Base-by-base conservation (phyloP, 2,888 invertebrate genomes). In the Priocnemis perturbator region DNA sequence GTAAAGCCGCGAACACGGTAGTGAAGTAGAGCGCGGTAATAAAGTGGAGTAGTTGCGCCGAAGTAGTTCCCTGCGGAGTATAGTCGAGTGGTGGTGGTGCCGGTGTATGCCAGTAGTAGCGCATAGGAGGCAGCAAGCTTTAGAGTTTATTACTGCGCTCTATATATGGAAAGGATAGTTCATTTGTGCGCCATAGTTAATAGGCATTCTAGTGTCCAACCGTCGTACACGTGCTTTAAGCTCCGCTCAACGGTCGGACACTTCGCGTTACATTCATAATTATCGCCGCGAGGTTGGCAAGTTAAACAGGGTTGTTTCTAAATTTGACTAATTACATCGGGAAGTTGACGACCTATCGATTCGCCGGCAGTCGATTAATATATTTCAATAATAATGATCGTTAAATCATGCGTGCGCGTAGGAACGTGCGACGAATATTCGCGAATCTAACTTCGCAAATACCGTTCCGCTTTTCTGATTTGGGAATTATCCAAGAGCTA, bases 21-120 rank as follows among this genome's bases (percentile, higher is more conserved):
- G 71, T 64, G 77, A 76, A 72, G 74, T 70, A 68, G 71, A 72
- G 67, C 66, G 62, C 60, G 67, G 70, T 76, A 76, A 79, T 77
- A 76, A 79, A 79, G 74, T 67, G 76, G 60, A 74, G 74, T 74
- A 79, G 77, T 74, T 79, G 59, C 58, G 30, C 52, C 63, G 50
- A 78, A 72, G 71, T 76, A 68, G 76, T 77, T 67, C 77, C 60
- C 63, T 57, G 53, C 60, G 70, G 60, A 66, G 59, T 53, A 58
- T 58, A 63, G 67, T 61, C 59, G 61, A 58, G 68, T 52, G 37
- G 52, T n/a, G 15, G 21, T 20, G 9, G 47, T 11, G 17, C 30
- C 57, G n/a, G 21, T 20, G 53, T 37, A 53, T 53, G 23, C 21
- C 26, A 20, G 50, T 19, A 19, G 50, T 11, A 11, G 37, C 7